These are phyloP conservation scores for Henicopernis longicauda DNA, from an alignment of 2,113 vertebrate species.

Conservation along the genomic window DNA sequence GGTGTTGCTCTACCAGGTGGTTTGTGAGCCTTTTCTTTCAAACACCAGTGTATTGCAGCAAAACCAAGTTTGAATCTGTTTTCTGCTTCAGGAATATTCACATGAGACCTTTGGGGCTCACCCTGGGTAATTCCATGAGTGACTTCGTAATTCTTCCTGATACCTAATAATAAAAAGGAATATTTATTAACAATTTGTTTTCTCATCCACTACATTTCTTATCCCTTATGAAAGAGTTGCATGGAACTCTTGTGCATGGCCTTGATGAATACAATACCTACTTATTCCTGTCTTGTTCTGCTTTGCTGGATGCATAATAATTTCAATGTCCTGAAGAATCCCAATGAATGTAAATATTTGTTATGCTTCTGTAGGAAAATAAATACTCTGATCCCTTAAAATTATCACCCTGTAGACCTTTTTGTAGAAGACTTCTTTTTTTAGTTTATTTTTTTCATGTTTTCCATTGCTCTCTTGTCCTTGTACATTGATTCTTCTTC, in stretches of 20 bases:
- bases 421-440: neutral
- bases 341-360: neutral
- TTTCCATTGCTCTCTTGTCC: neutral
- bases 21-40: neutral
- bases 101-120: neutral
- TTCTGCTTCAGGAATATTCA: neutral
- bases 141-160: neutral
- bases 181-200: neutral
- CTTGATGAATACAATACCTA: neutral
- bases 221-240: neutral
- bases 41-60: neutral
- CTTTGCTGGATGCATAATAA: neutral
- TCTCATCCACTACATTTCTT: neutral
- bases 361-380: neutral
- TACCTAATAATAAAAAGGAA: neutral
- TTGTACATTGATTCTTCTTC: neutral
- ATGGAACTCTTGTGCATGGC: fast-evolving
- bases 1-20: neutral
- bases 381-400: neutral
- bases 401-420: neutral
- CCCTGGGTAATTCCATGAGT: neutral
- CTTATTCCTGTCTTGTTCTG: neutral
- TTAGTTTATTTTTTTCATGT: neutral
- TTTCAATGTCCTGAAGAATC: neutral
- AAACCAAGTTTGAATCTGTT: neutral